Percentiles rank a stretch among this genome's conserved stretches.
phyloP scores from a whole-genome alignment of 2,113 vertebrate species.

The Fregetta grallaria region DNA sequence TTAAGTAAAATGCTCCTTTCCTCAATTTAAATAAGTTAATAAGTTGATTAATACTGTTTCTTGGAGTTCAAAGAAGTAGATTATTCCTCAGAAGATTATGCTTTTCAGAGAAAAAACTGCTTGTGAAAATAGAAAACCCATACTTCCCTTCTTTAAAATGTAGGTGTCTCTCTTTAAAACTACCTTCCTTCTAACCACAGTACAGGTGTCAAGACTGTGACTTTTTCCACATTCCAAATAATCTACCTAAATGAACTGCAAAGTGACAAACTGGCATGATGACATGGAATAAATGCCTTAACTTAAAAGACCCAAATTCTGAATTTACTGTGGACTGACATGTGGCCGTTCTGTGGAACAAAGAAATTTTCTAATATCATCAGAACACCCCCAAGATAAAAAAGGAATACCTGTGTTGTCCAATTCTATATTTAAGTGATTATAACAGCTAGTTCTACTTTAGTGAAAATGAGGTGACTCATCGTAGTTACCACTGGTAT shows the following conservation, averaged over 20 bases:
- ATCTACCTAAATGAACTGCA: neutral
- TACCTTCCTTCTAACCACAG: neutral
- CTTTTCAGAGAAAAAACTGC: neutral
- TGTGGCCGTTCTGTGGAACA: neutral
- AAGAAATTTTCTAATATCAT: neutral
- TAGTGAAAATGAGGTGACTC: slow-evolving; percentile 32
- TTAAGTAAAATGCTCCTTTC: neutral
- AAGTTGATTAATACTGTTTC: neutral
- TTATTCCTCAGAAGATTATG: neutral
- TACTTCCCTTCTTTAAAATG: neutral
- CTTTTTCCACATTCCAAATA: neutral
- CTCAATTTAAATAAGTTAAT: neutral
- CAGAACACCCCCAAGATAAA: neutral
- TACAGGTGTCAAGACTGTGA: neutral
- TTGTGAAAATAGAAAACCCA: neutral
- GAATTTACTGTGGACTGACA: neutral
- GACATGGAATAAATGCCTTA: neutral
- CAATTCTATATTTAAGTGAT: neutral
- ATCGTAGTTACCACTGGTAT: slow-evolving; percentile 26
- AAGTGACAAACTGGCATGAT: neutral
- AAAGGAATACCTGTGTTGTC: neutral
- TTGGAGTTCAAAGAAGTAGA: neutral
- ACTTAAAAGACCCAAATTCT: neutral
- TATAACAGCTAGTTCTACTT: slow-evolving; percentile 23
- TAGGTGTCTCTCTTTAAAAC: neutral